These are phyloP conservation scores for Panthera uncia DNA, from an alignment of 2,113 vertebrate species.

Conservation along the genomic window DNA sequence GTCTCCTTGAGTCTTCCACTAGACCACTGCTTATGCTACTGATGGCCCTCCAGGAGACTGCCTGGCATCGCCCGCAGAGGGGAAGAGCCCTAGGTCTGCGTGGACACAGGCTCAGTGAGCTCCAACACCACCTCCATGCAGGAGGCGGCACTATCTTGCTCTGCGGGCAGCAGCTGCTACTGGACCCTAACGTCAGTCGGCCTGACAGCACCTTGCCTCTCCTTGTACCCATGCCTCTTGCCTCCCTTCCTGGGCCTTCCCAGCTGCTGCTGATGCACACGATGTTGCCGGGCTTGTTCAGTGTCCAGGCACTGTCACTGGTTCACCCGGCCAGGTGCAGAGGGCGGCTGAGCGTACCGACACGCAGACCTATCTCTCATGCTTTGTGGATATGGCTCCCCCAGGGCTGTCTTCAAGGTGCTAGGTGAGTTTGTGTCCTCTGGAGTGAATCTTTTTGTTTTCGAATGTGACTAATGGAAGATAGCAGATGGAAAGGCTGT, in stretches of 20 bases:
- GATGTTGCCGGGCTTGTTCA: too few species aligned
- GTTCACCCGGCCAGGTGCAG: background rate
- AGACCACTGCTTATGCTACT: background rate
- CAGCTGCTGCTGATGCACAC: fast-evolving
- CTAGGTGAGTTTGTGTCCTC: background rate
- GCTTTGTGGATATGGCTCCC: background rate
- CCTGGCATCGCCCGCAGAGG: background rate
- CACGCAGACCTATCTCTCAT: too few species aligned
- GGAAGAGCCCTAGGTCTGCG: background rate
- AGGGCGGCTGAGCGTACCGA: background rate
- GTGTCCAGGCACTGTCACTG: background rate
- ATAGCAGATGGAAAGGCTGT: background rate
- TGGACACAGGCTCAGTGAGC: background rate
- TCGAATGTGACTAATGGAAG: background rate
- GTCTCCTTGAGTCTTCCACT: background rate
- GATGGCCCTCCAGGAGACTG: fast-evolving
- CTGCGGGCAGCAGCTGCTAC: background rate
- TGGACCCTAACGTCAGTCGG: fast-evolving
- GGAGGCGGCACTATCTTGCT: background rate
- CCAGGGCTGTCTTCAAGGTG: background rate
- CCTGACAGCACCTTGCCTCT: background rate
- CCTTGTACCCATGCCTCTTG: background rate
- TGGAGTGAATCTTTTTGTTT: background rate
- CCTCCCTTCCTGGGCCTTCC: background rate
- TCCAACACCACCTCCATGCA: background rate